phyloP scores from a whole-genome alignment of 2,888 invertebrate genomes.

The Drosophila merina region DNA sequence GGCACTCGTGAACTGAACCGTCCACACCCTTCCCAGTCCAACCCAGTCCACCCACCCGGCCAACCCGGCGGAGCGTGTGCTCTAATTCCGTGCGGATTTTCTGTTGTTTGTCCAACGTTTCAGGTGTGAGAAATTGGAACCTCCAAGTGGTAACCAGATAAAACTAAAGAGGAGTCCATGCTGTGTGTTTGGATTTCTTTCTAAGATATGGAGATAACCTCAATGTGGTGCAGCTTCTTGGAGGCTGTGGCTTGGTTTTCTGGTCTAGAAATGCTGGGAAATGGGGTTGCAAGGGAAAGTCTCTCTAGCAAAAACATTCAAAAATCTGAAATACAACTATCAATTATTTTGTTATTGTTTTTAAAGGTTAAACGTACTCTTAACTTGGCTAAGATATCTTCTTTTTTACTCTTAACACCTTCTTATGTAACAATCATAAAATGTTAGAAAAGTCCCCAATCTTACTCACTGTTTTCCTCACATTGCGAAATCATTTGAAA shows the following conservation, averaged over 20 bases:
- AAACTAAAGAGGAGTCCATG: conserved; percentile 21
- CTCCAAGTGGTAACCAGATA: conserved; percentile 67
- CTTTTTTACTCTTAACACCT: too few relatives aligned
- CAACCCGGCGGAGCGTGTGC: conserved; percentile 30
- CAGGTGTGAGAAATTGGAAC: conserved; percentile 70
- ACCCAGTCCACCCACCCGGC: not conserved
- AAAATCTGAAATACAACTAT: too few relatives aligned
- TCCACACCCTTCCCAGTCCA: not conserved
- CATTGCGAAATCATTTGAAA: conserved; percentile 48
- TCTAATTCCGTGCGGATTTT: conserved; percentile 32
- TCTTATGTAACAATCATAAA: not conserved
- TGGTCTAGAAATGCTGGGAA: not conserved
- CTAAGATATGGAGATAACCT: conserved; percentile 29
- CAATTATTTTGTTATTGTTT: not conserved
- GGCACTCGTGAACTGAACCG: conserved; percentile 31
- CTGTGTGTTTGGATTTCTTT: conserved; percentile 12
- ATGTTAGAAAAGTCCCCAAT: not conserved
- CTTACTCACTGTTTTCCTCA: conserved; percentile 29
- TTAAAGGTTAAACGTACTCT: too few relatives aligned
- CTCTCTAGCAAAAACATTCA: too few relatives aligned
- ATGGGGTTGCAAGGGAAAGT: not conserved
- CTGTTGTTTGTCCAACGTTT: conserved; percentile 33
- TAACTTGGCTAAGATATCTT: too few relatives aligned
- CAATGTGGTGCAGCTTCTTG: conserved; percentile 13
- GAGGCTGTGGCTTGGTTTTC: not conserved